Base-by-base conservation (phyloP, 2,888 invertebrate genomes). In the Eupithecia vulgata region DNA sequence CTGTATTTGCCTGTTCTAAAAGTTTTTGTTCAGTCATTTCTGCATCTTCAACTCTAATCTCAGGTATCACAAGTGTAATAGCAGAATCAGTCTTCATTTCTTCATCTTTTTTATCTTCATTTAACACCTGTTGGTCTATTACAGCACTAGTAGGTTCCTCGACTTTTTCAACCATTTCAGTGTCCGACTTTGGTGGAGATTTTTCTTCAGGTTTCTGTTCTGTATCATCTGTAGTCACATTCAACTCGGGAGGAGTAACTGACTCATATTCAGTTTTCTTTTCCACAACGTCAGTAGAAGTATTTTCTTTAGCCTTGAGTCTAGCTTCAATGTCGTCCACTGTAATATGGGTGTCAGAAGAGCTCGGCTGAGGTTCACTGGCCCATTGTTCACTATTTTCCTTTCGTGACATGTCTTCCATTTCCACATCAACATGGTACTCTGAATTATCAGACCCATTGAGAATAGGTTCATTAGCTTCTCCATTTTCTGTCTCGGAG, bases 401-500 rank as follows among this genome's bases (percentile, higher is more conserved):
- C 78, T 94, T 94, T 92, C 94, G 94, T 30, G 94, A 90, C 88
- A 93, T 90, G 76, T 94, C 95, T 83, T 95, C 95, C 94, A 94
- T 94, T 84, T 95, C 95, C 84, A 93, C 94, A 84, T 91, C 96
- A 82, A 88, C 95, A 90, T 94, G 94, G 76, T 94, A 94, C 70
- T 95, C 95, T 0, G 94, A 94, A 82, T 92, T 94, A 75, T 96
- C 96, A 10, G 96, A 93, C 13, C 96, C 96, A 82, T 96, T 96
- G 1, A 96, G 94, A 76, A 95, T 91, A 52, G 95, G 94, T 79
- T 95, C 95, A 72, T 95, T 90, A 10, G 95, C 95, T 78, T 97
- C 96, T 0, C 96, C 96, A 87, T 96, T 96, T 85, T 96, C 96
- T 17, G 95, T 95, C 77, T 96, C 96, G 17, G 95, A 91, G 37